Evolutionary conservation across 1,140 invertebrate species (phyloP), one percentile per base, ranked within the genome.

Genomic region (Papilio aristodemus): DNA sequence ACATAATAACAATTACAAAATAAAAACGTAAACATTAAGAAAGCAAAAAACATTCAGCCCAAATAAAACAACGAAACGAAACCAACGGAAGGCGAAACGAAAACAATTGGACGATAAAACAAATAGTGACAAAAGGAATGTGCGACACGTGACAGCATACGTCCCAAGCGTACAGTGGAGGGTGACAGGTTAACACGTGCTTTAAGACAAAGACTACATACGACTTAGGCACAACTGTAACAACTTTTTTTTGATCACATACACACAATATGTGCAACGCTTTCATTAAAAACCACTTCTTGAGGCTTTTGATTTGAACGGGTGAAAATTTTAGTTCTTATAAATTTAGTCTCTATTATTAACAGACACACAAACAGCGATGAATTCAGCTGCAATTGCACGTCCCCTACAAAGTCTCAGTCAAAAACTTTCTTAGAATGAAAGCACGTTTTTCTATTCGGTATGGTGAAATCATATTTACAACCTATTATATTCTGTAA

Each of bases 21-120:
- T 70, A 62, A 39, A 17, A 14, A 62, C 59, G 36, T 8, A 54
- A 54, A 54, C 46, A 54, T 54, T 22, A 14, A 39, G 32, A 62
- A 43, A 64, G 62, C 62, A 64, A 38, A 64, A n/a, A 64, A 64
- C 62, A 43, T 64, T 38, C 62, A 43, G 19, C 17, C 25, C 62
- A 38, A 38, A 27, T 13, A 64, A 64, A 64, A 43, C 60, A 41
- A 64, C 38, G 25, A 43, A 11, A 43, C n/a, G 13, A 63, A 43
- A 43, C 37, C 17, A 43, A 43, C 62, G 62, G 62, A 64, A 64
- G 39, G 17, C 10, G 39, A 43, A 43, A 9, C 39, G 38, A 64
- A 64, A 64, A 64, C 62, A 64, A 36, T 46, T 54, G 46, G 11
- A 11, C 46, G 46, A 39, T 22, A 36, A 39, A 64, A 36, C 19